Evolutionary conservation across 92 coral and sea anemone species (phyloP), one percentile per base, ranked within the genome.

Genomic region (Palythoa grandiflora): DNA sequence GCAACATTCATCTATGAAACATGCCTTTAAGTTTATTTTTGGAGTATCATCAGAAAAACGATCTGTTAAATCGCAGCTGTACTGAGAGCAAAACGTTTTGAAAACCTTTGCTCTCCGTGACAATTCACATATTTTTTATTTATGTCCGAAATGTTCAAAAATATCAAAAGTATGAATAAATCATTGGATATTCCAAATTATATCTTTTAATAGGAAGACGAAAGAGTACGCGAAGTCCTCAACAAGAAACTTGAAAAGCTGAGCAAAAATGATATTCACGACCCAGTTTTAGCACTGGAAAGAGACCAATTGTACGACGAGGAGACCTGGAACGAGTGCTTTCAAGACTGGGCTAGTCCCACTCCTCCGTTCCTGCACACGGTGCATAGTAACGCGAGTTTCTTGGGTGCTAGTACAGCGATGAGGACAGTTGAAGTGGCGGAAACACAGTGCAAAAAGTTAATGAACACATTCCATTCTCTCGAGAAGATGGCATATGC

Each of bases 221-320:
- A 96, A 16, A 86, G 84, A 76, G 93, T 90, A 38, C 96, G 93
- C 74, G 90, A 89, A 39, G 89, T 92, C 12, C 91, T 95, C 40
- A 93, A 88, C 60, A 92, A 93, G 89, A 97, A 97, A 78, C 96
- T 97, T 60, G 88, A 84, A 83, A 89, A 84, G 79, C 79, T 97
- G 38, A 93, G 89, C 77, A 90, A 93, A 38, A 91, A 80, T 12
- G 89, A 91, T 28, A 87, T 73, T 11, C 90, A 88, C 65, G 98
- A 97, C 83, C 99, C 99, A 12, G 92, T 93, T 80, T 89, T 96
- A 20, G 99, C 99, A 19, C 96, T 97, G n/a, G 96, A 92, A 39
- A 93, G 99, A 85, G 99, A 97, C 74, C 93, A 92, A 52, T 65
- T 93, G 14, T 97, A 95, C 92, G 91, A 94, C 55, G 94, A 97